Percentiles rank a stretch among this genome's conserved stretches.
Evolutionary conservation across 2,888 invertebrate species (phyloP).

Genomic region (Ophion ellenae): DNA sequence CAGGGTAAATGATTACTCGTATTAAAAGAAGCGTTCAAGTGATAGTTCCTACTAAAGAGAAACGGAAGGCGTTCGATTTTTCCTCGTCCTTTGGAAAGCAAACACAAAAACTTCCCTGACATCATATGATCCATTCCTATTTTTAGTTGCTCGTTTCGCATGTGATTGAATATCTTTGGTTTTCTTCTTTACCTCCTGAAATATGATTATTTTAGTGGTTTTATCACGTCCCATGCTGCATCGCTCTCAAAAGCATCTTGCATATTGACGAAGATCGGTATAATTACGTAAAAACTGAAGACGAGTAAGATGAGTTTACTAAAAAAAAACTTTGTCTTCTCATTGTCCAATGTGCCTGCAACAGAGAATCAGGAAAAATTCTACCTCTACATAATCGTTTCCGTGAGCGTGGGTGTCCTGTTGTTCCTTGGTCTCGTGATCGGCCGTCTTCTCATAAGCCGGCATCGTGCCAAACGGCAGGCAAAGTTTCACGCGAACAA

Average conservation of each 20-base stretch:
- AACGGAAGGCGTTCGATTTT: neutral
- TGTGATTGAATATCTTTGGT: constrained; percentile 51
- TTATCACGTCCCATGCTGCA: constrained; percentile 47
- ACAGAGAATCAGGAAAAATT: constrained; percentile 92
- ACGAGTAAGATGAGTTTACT: neutral
- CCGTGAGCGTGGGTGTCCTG: constrained; percentile 89
- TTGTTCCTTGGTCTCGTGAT: constrained; percentile 90
- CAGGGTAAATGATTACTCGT: too few relatives aligned
- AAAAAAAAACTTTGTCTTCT: neutral
- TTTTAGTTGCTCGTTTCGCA: constrained; percentile 60
- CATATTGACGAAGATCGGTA: constrained; percentile 43
- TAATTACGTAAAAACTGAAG: neutral
- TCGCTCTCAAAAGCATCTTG: constrained; percentile 58
- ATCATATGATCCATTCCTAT: constrained; percentile 9
- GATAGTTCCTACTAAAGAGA: neutral
- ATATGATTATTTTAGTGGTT: constrained; percentile 6
- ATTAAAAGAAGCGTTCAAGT: too few relatives aligned
- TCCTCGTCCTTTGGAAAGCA: constrained; percentile 6
- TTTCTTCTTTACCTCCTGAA: constrained; percentile 18
- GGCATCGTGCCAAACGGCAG: constrained; percentile 87
- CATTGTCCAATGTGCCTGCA: neutral
- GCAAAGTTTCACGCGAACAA: constrained; percentile 90
- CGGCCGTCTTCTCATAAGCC: constrained; percentile 89
- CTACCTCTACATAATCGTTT: constrained; percentile 93
- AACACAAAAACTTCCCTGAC: constrained; percentile 15